Conservation (phyloP, 2,113 vertebrate species). For the Paraplagusia blochii region DNA sequence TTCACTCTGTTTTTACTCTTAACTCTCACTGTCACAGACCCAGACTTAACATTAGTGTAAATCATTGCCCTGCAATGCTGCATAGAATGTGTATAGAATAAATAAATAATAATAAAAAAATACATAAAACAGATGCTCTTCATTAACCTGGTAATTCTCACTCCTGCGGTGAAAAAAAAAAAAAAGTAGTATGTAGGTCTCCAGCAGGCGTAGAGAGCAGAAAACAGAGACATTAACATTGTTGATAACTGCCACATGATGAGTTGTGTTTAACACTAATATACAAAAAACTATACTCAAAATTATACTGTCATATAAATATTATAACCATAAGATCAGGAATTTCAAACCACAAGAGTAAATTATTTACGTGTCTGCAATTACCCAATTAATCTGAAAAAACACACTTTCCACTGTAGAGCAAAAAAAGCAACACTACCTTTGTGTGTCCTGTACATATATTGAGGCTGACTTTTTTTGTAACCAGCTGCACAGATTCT, state of each 20-base stretch:
- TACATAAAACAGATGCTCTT: constrained; percentile 1
- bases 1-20: constrained; percentile 46
- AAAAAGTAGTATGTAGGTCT: background rate
- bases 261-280: constrained; percentile 7
- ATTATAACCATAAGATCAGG: no score
- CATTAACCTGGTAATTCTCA: constrained; percentile 13
- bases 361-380: no score
- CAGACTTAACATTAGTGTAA: constrained; percentile 11
- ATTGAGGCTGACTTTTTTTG: no score
- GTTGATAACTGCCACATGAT: constrained; percentile 11
- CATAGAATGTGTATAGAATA: constrained; percentile 4
- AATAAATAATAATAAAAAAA: no score
- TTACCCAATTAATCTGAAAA: no score
- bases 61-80: constrained; percentile 8
- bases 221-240: constrained; percentile 15
- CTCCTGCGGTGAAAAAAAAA: constrained; percentile 3
- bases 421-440: no score
- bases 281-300: constrained; percentile 12
- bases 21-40: constrained; percentile 16
- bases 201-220: constrained; percentile 7
- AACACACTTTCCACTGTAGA: no score
- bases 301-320: background rate
- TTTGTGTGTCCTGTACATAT: no score
- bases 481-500: no score
- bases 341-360: no score